Percentiles rank a stretch among this genome's conserved stretches.
These are phyloP conservation scores for Lasioglossum baleicum DNA, from an alignment of 1,140 invertebrate genomes.

Conservation along the genomic window DNA sequence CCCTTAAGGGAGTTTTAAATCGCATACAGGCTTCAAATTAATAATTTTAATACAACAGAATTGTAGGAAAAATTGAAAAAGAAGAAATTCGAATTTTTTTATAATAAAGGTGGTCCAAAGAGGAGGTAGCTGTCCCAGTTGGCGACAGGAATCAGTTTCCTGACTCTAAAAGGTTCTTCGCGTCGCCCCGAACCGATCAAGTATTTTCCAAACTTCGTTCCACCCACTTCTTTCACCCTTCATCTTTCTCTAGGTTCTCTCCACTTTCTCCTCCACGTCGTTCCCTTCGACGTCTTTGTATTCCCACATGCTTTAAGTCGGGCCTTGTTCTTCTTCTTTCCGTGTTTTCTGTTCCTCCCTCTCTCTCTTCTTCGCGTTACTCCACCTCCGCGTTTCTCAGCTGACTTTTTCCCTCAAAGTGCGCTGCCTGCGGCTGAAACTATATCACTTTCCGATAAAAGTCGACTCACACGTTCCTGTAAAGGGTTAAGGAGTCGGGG, in stretches of 20 bases:
- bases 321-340: neutral
- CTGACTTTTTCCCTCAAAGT: conserved; percentile 44
- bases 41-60: too few relatives aligned
- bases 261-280: neutral
- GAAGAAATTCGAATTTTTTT: too few relatives aligned
- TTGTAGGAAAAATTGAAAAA: too few relatives aligned
- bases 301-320: conserved; percentile 27
- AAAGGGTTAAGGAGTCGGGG: conserved; percentile 40
- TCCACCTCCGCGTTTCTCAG: too few relatives aligned
- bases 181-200: conserved; percentile 36
- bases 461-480: conserved; percentile 35
- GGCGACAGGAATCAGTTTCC: conserved; percentile 28
- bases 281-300: neutral
- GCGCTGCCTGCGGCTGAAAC: conserved; percentile 44
- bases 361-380: neutral
- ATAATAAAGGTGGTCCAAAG: neutral
- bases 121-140: conserved; percentile 16
- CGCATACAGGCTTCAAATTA: too few relatives aligned
- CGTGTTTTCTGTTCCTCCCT: neutral
- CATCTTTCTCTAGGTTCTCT: conserved; percentile 2
- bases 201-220: conserved; percentile 44
- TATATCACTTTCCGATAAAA: conserved; percentile 67
- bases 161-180: conserved; percentile 42
- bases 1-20: too few relatives aligned
- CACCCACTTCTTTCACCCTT: neutral